Conservation (phyloP, 2,797 vertebrate genomes). For the Tolypeutes matacus region DNA sequence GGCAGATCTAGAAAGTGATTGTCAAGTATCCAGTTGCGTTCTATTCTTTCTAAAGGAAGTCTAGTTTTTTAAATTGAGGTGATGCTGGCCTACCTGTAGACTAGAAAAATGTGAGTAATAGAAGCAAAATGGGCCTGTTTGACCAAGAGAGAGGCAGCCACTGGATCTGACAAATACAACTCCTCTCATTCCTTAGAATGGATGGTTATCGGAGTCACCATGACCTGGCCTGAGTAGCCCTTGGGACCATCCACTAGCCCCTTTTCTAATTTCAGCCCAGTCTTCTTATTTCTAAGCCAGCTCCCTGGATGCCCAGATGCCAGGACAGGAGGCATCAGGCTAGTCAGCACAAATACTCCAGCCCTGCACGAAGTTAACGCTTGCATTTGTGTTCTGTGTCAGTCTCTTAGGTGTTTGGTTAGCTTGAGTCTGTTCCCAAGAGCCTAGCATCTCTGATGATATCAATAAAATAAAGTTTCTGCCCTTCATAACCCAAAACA, state of each 20-base stretch:
- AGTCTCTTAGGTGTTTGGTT: constrained; percentile 26
- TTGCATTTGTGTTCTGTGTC: not conserved
- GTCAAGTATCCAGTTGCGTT: not conserved
- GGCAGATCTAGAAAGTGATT: constrained; percentile 20
- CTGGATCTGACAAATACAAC: not conserved
- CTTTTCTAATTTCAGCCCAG: not conserved
- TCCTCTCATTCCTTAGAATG: not conserved
- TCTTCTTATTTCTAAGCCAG: constrained; percentile 28
- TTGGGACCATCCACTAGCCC: not conserved
- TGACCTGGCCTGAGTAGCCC: not conserved
- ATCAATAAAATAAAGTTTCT: not conserved
- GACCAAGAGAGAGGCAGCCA: not conserved
- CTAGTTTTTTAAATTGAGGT: not conserved
- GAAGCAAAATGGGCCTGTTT: not conserved
- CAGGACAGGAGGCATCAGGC: not conserved
- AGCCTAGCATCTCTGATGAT: not conserved
- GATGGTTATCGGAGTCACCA: not conserved
- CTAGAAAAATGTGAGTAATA: not conserved
- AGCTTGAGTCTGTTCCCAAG: not conserved
- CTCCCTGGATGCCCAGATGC: not conserved
- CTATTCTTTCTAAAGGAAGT: not conserved
- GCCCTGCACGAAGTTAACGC: not conserved
- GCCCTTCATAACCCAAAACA: not conserved
- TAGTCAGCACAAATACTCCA: not conserved
- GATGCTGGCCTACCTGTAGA: not conserved